Evolutionary conservation across 2,797 vertebrate genomes (phyloP).

Genomic region (Myiotriccus ornatus): DNA sequence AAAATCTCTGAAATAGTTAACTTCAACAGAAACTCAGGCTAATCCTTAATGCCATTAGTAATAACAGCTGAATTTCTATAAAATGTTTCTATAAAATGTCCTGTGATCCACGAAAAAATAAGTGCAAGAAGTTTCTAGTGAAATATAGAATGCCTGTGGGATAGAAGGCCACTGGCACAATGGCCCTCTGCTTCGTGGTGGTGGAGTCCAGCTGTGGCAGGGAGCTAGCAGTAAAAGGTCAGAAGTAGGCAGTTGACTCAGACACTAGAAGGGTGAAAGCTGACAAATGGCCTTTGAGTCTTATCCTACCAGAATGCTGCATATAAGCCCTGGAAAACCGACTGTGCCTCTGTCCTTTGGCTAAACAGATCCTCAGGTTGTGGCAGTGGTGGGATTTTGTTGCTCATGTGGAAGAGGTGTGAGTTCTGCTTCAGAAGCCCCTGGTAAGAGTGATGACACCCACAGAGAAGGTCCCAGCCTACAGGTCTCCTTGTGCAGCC

Average conservation of each 20-base stretch:
- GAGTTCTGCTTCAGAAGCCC: not conserved
- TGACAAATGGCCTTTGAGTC: not conserved
- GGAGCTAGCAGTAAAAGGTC: not conserved
- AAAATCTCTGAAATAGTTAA: not conserved
- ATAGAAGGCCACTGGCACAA: not conserved
- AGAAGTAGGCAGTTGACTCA: not conserved
- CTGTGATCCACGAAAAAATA: not conserved
- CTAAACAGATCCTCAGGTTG: accelerated
- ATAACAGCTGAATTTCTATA: not conserved
- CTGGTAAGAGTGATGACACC: accelerated
- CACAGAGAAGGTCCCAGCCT: accelerated
- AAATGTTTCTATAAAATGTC: not conserved
- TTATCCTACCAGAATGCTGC: not conserved
- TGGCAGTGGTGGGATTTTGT: not conserved
- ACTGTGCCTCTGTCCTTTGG: not conserved
- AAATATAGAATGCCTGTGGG: not conserved
- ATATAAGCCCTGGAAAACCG: not conserved
- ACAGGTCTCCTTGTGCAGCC: not conserved
- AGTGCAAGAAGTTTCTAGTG: not conserved
- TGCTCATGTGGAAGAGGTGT: not conserved
- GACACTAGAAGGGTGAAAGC: not conserved
- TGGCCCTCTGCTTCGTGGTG: accelerated
- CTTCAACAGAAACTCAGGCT: not conserved
- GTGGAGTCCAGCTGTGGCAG: not conserved
- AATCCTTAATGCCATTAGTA: not conserved